These are phyloP conservation scores for Spisula subtruncata DNA, from an alignment of 2,888 invertebrate genomes.

Conservation along the genomic window DNA sequence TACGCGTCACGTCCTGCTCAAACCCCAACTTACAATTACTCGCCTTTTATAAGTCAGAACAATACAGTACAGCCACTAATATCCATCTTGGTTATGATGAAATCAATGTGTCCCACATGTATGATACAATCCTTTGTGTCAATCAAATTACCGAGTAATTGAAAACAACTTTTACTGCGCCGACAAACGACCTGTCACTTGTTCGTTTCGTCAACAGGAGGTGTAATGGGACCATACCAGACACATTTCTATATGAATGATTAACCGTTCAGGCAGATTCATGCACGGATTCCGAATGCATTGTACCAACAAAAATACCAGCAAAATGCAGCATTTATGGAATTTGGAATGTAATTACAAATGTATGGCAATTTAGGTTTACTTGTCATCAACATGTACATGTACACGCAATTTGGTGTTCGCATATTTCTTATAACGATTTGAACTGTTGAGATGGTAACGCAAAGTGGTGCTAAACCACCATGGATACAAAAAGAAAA, in stretches of 20 bases:
- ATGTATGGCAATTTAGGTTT: too few relatives aligned
- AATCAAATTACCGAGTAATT: background rate
- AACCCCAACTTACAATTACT: background rate
- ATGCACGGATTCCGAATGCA: too few relatives aligned
- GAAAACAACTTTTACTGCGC: background rate
- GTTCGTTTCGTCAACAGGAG: background rate
- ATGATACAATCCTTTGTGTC: background rate
- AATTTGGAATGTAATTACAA: too few relatives aligned
- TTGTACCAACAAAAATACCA: too few relatives aligned
- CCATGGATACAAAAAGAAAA: too few relatives aligned
- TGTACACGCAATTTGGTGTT: too few relatives aligned
- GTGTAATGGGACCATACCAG: background rate
- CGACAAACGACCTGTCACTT: background rate
- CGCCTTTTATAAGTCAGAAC: background rate
- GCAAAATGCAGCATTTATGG: too few relatives aligned
- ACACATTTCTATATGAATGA: slow-evolving; percentile 2
- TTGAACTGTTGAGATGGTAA: too few relatives aligned
- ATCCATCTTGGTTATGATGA: background rate
- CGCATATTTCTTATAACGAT: too few relatives aligned
- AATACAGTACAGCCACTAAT: background rate
- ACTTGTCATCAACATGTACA: too few relatives aligned
- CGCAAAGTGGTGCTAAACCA: too few relatives aligned
- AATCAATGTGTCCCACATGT: slow-evolving; percentile 11
- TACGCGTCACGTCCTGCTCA: too few relatives aligned
- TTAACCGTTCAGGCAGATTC: background rate